Percentiles rank a stretch among this genome's conserved stretches.
These are phyloP conservation scores for Nycticorax nycticorax DNA, from an alignment of 2,113 vertebrate species.

Conservation along the genomic window DNA sequence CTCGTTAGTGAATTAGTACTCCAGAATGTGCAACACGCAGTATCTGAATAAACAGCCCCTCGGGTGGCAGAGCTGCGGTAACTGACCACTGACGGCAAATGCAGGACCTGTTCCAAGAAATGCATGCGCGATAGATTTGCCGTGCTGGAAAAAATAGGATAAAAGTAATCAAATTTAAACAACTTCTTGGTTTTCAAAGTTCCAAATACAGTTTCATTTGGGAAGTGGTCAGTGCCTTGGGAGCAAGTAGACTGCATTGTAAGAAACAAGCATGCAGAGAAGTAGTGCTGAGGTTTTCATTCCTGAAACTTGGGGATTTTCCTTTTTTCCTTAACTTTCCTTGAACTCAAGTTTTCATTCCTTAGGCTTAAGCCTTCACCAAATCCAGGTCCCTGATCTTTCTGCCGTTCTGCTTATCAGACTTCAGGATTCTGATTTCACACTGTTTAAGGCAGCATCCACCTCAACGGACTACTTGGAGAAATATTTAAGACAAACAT, in stretches of 20 bases:
- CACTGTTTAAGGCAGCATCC: background rate
- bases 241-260: background rate
- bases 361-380: background rate
- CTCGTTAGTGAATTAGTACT: background rate
- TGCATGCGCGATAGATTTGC: background rate
- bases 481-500: background rate
- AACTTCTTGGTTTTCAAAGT: background rate
- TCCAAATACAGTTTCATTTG: background rate
- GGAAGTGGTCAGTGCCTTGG: background rate
- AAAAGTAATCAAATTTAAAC: background rate
- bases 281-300: background rate
- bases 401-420: background rate
- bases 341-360: background rate
- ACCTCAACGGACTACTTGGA: background rate
- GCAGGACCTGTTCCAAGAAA: background rate
- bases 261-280: background rate
- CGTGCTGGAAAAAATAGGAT: background rate
- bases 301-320: background rate
- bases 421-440: background rate
- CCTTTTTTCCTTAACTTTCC: background rate
- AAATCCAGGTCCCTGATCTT: background rate
- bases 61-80: background rate
- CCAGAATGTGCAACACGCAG: background rate
- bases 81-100: background rate
- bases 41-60: background rate